phyloP scores from a whole-genome alignment of 2,888 invertebrate species.

The Nemotelus pantherinus region DNA sequence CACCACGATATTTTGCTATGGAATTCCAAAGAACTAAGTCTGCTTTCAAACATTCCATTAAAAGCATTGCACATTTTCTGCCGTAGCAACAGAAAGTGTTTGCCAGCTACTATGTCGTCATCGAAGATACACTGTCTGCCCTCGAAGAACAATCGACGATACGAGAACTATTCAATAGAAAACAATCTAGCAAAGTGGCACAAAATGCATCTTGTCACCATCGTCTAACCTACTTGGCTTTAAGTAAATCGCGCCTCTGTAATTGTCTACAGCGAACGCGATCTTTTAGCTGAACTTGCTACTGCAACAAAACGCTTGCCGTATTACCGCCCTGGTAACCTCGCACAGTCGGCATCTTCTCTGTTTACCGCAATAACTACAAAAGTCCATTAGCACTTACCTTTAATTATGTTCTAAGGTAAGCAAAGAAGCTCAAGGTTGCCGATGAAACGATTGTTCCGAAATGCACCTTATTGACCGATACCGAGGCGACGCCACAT shows the following conservation, averaged over 20 bases:
- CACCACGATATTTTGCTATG: no score
- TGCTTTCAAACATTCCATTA: no score
- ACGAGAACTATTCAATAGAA: background rate
- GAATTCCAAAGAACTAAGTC: no score
- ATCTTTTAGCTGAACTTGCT: conserved; percentile 18
- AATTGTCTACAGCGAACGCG: conserved; percentile 28
- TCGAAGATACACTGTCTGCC: no score
- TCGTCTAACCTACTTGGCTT: conserved; percentile 37
- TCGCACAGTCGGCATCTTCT: conserved; percentile 29
- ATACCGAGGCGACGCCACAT: conserved; percentile 20
- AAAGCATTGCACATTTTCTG: no score
- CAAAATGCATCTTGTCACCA: conserved; percentile 37
- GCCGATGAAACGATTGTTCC: conserved; percentile 44
- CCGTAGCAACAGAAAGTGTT: no score
- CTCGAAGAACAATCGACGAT: no score
- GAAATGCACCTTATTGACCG: conserved; percentile 32
- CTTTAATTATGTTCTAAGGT: conserved; percentile 45
- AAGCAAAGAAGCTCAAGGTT: conserved; percentile 43
- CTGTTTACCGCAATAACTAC: conserved; percentile 40
- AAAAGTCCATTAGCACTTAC: conserved; percentile 46
- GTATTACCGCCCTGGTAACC: conserved; percentile 30
- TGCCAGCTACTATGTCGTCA: no score
- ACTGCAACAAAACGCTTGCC: conserved; percentile 17
- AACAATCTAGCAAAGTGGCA: conserved; percentile 23
- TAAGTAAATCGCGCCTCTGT: conserved; percentile 20